Evolutionary conservation across 1,140 invertebrate species (phyloP), one percentile per base, ranked within the genome.

Genomic region (Drosophila ogumai): DNA sequence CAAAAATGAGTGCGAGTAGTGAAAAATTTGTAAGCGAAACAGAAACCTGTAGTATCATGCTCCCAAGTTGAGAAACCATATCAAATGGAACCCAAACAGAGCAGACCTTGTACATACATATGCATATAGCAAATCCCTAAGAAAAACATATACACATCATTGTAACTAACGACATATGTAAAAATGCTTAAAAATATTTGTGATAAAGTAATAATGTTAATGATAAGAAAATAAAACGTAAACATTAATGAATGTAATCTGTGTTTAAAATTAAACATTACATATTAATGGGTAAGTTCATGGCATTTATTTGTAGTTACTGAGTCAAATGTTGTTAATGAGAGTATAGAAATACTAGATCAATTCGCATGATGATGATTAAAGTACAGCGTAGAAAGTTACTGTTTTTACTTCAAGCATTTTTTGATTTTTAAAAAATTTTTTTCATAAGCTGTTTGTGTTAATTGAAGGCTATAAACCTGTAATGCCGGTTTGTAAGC

Each of bases 181-280:
- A 90, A 90, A 90, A 90, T 90, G 85, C 85, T 90, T 90, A 90
- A 90, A 90, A 90, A 90, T 90, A 90, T 90, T 90, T 90, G 85
- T 90, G 85, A 90, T 90, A 90, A 90, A 90, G 85, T 90, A 88
- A 90, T 90, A 88, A 79, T 90, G 81, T 88, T 90, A 88, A 81
- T 84, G 28, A 74, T 90, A 88, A 88, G 80, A 68, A 38, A 88
- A 88, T 87, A 90, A 87, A 88, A 73, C 54, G 67, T 79, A 78
- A 85, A 86, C 54, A 71, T 82, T 87, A 69, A 87, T 69, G 47
- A 79, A 72, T 64, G 43, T 25, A n/a, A 17, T 12, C 25, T 10
- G 17, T n/a, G 52, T 72, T 58, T 57, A 15, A 32, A 46, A 34
- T 54, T 22, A 4, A 4, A 6, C 13, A n/a, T 47, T 1, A 15